These are phyloP conservation scores for Ormyrus labotus DNA, from an alignment of 2,888 invertebrate genomes.

Conservation along the genomic window DNA sequence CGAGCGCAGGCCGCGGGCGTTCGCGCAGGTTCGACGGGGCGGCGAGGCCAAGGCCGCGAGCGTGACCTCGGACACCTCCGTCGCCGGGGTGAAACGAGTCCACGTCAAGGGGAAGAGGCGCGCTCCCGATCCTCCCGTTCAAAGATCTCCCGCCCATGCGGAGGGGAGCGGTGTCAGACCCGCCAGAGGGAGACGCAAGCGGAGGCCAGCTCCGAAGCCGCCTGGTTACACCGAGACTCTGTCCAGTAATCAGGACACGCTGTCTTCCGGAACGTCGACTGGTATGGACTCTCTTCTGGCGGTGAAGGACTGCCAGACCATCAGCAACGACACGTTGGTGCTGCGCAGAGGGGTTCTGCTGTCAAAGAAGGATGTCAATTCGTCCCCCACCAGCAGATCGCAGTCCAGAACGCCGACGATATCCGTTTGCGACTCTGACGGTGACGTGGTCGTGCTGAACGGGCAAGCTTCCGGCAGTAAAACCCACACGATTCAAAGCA, in stretches of 20 bases:
- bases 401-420: constrained; percentile 4
- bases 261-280: constrained; percentile 53
- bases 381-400: not conserved
- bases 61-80: constrained; percentile 33
- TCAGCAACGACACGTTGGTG: constrained; percentile 72
- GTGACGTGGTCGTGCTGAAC: not conserved
- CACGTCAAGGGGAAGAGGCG: constrained; percentile 87
- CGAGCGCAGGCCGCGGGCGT: constrained; percentile 53
- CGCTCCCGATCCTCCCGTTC: constrained; percentile 83
- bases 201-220: constrained; percentile 79
- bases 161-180: constrained; percentile 10
- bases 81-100: constrained; percentile 70
- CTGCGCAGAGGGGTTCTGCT: constrained; percentile 69
- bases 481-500: not conserved
- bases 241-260: constrained; percentile 47
- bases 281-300: constrained; percentile 40
- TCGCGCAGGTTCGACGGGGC: constrained; percentile 27
- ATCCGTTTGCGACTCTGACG: constrained; percentile 15
- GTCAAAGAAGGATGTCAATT: constrained; percentile 62
- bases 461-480: not conserved
- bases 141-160: constrained; percentile 15
- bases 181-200: constrained; percentile 69
- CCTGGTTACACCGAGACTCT: constrained; percentile 66
- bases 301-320: constrained; percentile 53
- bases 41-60: not conserved